Evolutionary conservation across 2,113 vertebrate genomes (phyloP), one percentile per base, ranked within the genome.

Genomic region (Labeo rohita): DNA sequence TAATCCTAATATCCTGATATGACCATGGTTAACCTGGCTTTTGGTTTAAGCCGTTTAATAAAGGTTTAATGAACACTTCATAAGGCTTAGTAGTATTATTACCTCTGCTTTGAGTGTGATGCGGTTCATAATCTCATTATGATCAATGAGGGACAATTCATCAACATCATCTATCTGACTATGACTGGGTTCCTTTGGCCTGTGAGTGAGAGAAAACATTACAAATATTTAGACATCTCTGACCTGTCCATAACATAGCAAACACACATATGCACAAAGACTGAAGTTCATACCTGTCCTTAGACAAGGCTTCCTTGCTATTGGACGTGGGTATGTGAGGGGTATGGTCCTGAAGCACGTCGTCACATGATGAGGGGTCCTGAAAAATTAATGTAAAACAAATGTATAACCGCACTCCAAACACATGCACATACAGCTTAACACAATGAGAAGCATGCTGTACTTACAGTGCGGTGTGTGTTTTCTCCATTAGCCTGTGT

Each of bases 41-140:
- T 43, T 21, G 36, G 1, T 72, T 43, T 43, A 9, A 43, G 16
- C 16, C 2, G 36, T 43, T 43, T 70, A 65, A 28, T 65, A 65
- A 34, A 65, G 23, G 11, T 65, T 28, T 66, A 1, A 70, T 39
- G 34, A 68, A 68, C 43, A 45, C 68, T 4, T 28, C 15, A 18
- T 56, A 4, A 52, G 61, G 49, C n/a, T 45, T 21, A 50, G 61
- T 39, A 70, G 84, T 43, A 63, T 80, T 43, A 94, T 87, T 87
- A 99, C 98, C 95, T 98, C 97, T 84, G 98, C 97, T 91, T 99
- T 99, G 90, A 98, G 93, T 0, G 98, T 99, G 92, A 99, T 93
- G 88, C 97, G 95, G 61, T 94, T 90, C 97, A 99, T 98, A 28
- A 99, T 98, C 91, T 99, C 98, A 77, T 91, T 97, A 94, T 99